Base-by-base conservation (phyloP, 2,113 vertebrate species). In the Hydrolagus affinis region DNA sequence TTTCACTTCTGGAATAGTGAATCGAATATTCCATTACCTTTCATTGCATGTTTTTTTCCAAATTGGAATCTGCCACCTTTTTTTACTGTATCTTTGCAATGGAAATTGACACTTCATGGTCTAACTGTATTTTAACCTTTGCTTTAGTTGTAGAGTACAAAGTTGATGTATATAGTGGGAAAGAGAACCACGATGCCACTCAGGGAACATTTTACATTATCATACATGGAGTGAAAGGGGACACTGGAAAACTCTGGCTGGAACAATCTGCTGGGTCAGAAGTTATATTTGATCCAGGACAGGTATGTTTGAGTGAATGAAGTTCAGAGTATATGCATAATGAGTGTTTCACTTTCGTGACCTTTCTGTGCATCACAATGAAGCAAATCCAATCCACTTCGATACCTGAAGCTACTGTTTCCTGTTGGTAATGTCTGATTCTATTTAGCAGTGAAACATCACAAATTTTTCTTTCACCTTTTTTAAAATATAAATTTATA, bases 81-180 rank as follows among this genome's bases (percentile, higher is more conserved):
- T 3, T 44, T 44, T 6, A 44, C 44, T 44, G 44, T 44, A 44
- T n/a, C n/a, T 77, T 59, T 4, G 21, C 59, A 12, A 59, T 60
- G 28, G 44, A 80, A n/a, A 28, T 59, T 77, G 56, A 59, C 19
- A 32, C 57, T 59, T 83, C 44, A 44, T 44, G 44, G 19, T 17
- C 60, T 64, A 66, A 83, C 8, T n/a, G 15, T 28, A 68, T 66
- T 66, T 1, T 66, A 19, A 21, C 17, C 62, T 17, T 19, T 78
- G n/a, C 64, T 30, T 83, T 66, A 92, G 91, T 90, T 86, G 85
- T 90, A 44, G 88, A 91, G 70, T 92, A 92, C 17, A 86, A 86
- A 28, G 73, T 92, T 87, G 86, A 89, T 76, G 60, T 92, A 23
- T 75, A 93, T 70, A 91, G 30, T 0, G 91, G 90, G 86, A 88